Evolutionary conservation across 2,888 invertebrate species (phyloP), one percentile per base, ranked within the genome.

Genomic region (Ephialtes manifestator): DNA sequence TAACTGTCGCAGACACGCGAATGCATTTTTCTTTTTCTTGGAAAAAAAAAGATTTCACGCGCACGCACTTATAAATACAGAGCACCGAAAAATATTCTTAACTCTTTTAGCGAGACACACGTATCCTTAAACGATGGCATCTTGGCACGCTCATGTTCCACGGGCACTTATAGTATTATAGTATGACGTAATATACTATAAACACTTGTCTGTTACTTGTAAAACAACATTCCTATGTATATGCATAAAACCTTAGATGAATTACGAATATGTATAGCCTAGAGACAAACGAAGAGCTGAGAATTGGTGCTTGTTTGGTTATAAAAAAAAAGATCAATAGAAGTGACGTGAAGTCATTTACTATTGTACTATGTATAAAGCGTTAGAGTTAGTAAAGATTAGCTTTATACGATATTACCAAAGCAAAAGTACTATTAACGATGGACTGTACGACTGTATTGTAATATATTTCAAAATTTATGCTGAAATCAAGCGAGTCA

Each of bases 231-330:
- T 70, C 74, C 76, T 80, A 72, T 72, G 65, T 60, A 75, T 60
- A 75, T 53, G 53, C 71, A 63, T 75, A 67, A 53, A 53, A 58
- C 58, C 35, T 74, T 74, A 18, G 48, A 72, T 78, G 55, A 71
- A 60, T 74, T 28, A 46, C 13, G 18, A 35, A 63, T 15, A 70
- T 43, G 67, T 78, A 68, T 81, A 78, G 78, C 39, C 58, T 76
- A 71, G 65, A 51, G 70, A 65, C 48, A 60, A 82, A 79, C 31
- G 78, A 81, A 48, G 75, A 82, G 82, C 85, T 85, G 85, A 85
- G 65, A 79, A 79, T 71, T 85, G 85, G 85, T 85, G 85, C 81
- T 85, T 82, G 70, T 71, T 75, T 74, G 68, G 60, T 63, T 78
- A 74, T 74, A 65, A 60, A 70, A 68, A 31, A n/a, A n/a, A 82